Evolutionary conservation across 2,888 invertebrate species (phyloP), one percentile per base, ranked within the genome.

Genomic region (Thereva nobilitata): DNA sequence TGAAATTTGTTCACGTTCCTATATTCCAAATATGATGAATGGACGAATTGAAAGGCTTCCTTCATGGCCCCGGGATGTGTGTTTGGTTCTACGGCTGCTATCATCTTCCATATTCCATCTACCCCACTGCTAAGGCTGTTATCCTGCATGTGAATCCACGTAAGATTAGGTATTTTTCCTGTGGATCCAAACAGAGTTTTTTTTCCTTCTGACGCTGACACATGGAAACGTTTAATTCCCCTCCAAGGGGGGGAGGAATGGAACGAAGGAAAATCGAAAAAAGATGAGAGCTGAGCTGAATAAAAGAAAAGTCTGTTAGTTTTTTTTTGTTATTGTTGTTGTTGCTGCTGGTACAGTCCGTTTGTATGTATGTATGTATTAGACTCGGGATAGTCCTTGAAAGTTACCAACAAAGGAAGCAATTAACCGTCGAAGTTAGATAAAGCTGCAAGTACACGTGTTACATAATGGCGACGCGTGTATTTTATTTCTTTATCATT

Each of bases 1-100:
- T 59, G 54, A 67, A 65, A 67, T 67, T 69, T 59, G 66, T 65
- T 70, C 64, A 10, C 49, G 64, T 38, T 55, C 61, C 57, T 61
- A 61, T 67, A 23, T 69, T 34, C 61, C 61, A 40, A 61, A 61
- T 61, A 61, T 68, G 69, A 67, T 69, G 69, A 67, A 64, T 69
- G 67, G 69, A 50, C 61, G 57, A 67, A 61, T 70, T 70, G 71
- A 72, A 71, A 70, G 67, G 68, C 66, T 61, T 50, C 45, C 23
- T 23, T 23, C 23, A 23, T 23, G 23, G 23, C 23, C 23, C 23
- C 23, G 23, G 23, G 23, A 23, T 23, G 23, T 23, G 23, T 23
- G 23, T 23, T 23, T 23, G 23, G 23, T 23, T 23, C 23, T 23
- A 23, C 23, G 23, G 23, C 23, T 23, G 23, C 23, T 23, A 23